phyloP scores from a whole-genome alignment of 1,140 invertebrate species.

The Conus ventricosus region DNA sequence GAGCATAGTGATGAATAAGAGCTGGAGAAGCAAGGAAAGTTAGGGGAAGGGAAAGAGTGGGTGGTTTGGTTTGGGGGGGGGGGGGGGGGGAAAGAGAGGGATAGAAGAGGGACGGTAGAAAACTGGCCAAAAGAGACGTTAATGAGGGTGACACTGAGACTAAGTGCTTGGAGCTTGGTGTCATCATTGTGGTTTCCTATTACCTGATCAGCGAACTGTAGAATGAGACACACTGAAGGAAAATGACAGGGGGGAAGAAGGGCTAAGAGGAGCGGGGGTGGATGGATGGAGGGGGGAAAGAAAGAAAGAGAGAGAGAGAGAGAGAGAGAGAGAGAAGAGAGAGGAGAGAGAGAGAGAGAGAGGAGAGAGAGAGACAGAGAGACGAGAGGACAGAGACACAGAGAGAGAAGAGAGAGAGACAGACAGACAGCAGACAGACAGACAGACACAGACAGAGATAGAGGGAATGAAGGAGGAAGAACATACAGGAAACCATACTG shows the following conservation, averaged over 20 bases:
- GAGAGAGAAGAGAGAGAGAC: not conserved
- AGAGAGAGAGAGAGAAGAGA: conserved; percentile 5
- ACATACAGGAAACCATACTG: too few species aligned
- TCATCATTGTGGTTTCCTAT: too few species aligned
- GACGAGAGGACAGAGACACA: not conserved
- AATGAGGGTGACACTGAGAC: not conserved
- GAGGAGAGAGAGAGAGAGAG: not conserved
- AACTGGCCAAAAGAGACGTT: too few species aligned
- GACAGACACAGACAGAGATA: not conserved
- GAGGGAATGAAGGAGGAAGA: too few species aligned
- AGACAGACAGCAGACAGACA: not conserved
- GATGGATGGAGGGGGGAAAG: not conserved
- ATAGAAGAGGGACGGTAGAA: not conserved
- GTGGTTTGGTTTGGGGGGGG: not conserved
- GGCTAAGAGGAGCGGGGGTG: not conserved
- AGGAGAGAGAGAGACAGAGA: conserved; percentile 27
- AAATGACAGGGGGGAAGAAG: not conserved
- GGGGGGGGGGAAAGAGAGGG: not conserved
- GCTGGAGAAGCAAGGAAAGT: not conserved
- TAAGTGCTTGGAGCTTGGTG: not conserved
- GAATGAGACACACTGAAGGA: not conserved
- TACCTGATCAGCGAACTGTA: too few species aligned
- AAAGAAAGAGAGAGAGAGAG: conserved; percentile 16
- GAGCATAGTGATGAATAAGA: too few species aligned
- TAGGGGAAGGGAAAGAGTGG: not conserved